Evolutionary conservation across 2,113 vertebrate species (phyloP), one percentile per base, ranked within the genome.

Genomic region (Callipepla californica): DNA sequence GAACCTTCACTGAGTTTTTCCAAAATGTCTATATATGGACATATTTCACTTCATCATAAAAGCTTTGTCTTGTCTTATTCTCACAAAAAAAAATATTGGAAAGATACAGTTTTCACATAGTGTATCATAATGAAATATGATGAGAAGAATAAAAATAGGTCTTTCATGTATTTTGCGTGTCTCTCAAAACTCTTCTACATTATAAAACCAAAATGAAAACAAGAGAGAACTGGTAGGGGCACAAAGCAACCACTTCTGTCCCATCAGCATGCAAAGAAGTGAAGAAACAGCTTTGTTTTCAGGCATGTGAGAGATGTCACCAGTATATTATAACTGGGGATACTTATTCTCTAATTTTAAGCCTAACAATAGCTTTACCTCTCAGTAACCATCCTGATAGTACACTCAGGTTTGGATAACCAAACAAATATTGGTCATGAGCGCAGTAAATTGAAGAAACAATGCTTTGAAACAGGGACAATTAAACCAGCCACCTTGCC

Each of bases 131-230:
- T 30, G 26, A 80, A 85, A 65, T 42, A 78, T 0, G 5, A 63
- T 70, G 8, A 74, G 4, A 65, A 9, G 6, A 80, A 82, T 45
- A 70, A 62, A 80, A 84, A 73, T 40, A 59, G 5, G 13, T 32
- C 34, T 59, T 59, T 80, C 62, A 34, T 63, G 16, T 51, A 50
- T 17, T 85, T 1, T 0, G 36, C 58, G 22, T 61, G n/a, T 28
- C 59, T 83, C 87, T 58, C 19, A 73, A 69, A 87, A 51, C 9
- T 58, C 26, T 58, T 62, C 36, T 14, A 30, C 25, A 34, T 59
- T 61, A 76, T 34, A 76, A 75, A 79, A 80, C 21, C 50, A 76
- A 87, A 90, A 94, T 50, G 40, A 53, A 42, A 94, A 58, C 26
- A 30, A 58, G 30, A 62, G 30, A 1, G 5, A 75, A 36, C 72